phyloP scores from a whole-genome alignment of 1,140 invertebrate genomes.

The Lucilia sericata region DNA sequence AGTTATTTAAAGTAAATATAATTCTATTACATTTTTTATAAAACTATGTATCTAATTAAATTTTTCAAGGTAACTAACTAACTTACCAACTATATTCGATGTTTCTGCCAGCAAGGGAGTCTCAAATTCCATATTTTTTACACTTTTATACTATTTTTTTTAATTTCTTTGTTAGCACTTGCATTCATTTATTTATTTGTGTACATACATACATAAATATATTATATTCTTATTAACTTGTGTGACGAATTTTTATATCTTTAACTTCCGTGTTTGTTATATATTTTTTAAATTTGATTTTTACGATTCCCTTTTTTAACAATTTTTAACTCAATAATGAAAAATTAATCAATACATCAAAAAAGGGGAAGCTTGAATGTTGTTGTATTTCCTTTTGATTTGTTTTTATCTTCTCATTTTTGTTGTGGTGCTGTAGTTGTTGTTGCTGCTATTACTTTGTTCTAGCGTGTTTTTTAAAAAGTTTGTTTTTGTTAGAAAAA shows the following conservation, averaged over 20 bases:
- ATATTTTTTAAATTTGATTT: neutral
- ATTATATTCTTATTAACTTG: neutral
- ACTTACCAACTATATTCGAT: slow-evolving; percentile 12
- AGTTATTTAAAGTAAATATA: neutral
- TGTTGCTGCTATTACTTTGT: neutral
- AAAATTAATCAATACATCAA: neutral
- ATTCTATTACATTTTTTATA: neutral
- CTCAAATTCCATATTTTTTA: slow-evolving; percentile 26
- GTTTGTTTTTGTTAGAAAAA: neutral
- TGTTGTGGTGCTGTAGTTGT: neutral
- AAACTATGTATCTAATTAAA: neutral
- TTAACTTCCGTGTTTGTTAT: neutral
- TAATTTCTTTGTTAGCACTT: neutral
- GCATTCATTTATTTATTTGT: neutral
- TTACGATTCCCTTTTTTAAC: neutral
- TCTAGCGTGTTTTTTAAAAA: neutral
- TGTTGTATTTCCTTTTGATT: slow-evolving; percentile 1
- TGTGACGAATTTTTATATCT: neutral
- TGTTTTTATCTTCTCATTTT: neutral
- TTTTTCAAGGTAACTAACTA: neutral
- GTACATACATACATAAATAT: too few relatives aligned
- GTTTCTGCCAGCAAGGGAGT: slow-evolving; percentile 22
- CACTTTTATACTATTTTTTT: neutral
- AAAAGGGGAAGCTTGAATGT: neutral
- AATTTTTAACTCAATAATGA: neutral